phyloP scores from a whole-genome alignment of 2,113 vertebrate genomes.

The Cololabis saira region DNA sequence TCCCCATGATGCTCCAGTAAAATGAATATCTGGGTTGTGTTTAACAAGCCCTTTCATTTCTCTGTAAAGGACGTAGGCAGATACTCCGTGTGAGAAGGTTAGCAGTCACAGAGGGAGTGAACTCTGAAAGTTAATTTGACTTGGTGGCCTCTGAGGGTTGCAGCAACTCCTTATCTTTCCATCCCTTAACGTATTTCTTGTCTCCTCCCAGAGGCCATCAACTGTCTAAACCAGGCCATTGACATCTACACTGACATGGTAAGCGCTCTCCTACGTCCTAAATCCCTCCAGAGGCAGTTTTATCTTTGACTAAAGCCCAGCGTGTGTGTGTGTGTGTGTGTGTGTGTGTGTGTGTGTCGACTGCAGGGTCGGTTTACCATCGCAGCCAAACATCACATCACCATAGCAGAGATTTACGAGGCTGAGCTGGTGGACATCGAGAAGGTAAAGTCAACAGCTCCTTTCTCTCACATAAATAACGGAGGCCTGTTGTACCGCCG shows the following conservation, averaged over 20 bases:
- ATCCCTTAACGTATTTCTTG: conserved; percentile 45
- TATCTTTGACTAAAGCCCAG: background rate
- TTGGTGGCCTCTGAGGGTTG: background rate
- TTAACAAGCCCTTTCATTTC: conserved; percentile 7
- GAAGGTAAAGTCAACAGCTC: conserved; percentile 82
- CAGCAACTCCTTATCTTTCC: conserved; percentile 52
- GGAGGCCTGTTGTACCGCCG: background rate
- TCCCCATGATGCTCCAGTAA: conserved; percentile 4
- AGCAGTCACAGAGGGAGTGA: conserved; percentile 20
- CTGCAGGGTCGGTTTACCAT: conserved; percentile 95
- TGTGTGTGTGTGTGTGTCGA: conserved; percentile 24
- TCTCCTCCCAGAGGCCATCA: conserved; percentile 95
- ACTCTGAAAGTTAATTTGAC: conserved; percentile 33
- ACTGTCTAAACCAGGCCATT: conserved; percentile 98
- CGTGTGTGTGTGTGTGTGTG: no score
- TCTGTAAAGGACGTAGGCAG: conserved; percentile 25
- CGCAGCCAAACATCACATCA: conserved; percentile 98
- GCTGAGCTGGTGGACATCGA: conserved; percentile 97
- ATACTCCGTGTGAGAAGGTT: conserved; percentile 35
- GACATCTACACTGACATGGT: conserved; percentile 99
- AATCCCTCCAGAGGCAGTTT: background rate
- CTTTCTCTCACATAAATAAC: background rate
- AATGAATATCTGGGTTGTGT: conserved; percentile 34
- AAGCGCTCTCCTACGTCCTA: conserved; percentile 59
- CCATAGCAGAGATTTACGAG: conserved; percentile 97